Conservation (phyloP, 2,888 invertebrate genomes). For the Eupeodes latifasciatus region DNA sequence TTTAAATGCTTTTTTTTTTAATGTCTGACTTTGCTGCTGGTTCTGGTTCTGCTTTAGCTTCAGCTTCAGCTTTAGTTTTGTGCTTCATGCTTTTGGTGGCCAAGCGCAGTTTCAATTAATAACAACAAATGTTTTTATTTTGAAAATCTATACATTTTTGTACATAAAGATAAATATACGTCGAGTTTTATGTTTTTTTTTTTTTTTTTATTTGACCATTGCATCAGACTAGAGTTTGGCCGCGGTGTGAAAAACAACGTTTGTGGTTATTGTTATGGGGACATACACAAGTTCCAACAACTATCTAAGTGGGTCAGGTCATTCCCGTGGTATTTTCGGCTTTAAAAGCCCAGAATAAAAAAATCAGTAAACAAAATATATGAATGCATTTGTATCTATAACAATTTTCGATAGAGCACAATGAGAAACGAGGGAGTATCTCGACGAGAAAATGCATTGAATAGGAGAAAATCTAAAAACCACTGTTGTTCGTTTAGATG, state of each 20-base stretch:
- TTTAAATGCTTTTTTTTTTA: constrained; percentile 3
- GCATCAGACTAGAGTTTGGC: constrained; percentile 55
- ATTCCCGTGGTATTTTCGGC: constrained; percentile 48
- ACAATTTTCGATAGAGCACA: constrained; percentile 14
- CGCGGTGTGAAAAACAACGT: constrained; percentile 72
- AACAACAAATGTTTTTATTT: constrained; percentile 70
- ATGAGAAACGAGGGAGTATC: constrained; percentile 43
- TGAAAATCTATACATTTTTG: not conserved
- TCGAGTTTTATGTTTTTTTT: constrained; percentile 14
- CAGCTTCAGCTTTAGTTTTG: too few species aligned
- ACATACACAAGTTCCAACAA: constrained; percentile 49
- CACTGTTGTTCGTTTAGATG: constrained; percentile 22
- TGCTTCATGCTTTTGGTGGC: constrained; percentile 2
- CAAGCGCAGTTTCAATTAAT: constrained; percentile 72
- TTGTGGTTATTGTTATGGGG: constrained; percentile 74
- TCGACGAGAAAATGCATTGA: constrained; percentile 13
- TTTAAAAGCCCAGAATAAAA: not conserved
- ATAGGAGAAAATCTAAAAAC: constrained; percentile 9
- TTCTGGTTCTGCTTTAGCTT: not conserved
- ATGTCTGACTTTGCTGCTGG: not conserved
- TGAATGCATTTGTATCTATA: not conserved
- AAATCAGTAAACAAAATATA: not conserved
- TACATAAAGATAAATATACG: constrained; percentile 8
- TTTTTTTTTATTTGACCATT: constrained; percentile 27
- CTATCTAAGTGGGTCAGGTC: constrained; percentile 74